Conservation (phyloP, 2,888 invertebrate species). For the Megamerina dolium region DNA sequence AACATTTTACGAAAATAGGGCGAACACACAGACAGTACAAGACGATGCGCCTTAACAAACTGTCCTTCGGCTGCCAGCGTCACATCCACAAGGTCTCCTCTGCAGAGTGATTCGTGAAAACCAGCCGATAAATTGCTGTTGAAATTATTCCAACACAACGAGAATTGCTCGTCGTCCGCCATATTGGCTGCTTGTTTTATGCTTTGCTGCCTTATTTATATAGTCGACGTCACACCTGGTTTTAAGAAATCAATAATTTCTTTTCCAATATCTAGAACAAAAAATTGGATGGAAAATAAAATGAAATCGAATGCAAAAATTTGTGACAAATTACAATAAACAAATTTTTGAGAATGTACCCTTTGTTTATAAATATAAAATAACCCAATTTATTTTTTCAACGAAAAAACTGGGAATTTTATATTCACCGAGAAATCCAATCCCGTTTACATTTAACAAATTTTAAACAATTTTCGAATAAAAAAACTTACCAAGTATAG, state of each 20-base stretch:
- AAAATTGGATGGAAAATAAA: no score
- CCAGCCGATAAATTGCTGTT: slow-evolving; percentile 67
- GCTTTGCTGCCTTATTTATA: no score
- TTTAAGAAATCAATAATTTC: no score
- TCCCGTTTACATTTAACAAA: background rate
- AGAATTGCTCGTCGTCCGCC: slow-evolving; percentile 69
- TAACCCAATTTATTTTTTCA: slow-evolving; percentile 5
- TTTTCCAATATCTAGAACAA: no score
- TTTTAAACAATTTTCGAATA: background rate
- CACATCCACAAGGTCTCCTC: slow-evolving; percentile 65
- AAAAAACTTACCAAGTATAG: slow-evolving; percentile 9
- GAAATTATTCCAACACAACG: slow-evolving; percentile 71
- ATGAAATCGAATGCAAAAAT: no score
- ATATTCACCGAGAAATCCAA: slow-evolving; percentile 15
- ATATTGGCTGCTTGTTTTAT: slow-evolving; percentile 53
- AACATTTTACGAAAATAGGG: slow-evolving; percentile 69
- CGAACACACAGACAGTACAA: slow-evolving; percentile 67
- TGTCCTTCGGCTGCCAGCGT: slow-evolving; percentile 67
- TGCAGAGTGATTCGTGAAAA: slow-evolving; percentile 64
- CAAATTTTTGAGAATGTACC: background rate
- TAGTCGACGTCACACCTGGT: no score
- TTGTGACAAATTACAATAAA: no score
- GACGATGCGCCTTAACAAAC: slow-evolving; percentile 64
- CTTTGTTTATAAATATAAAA: slow-evolving; percentile 12
- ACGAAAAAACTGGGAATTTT: slow-evolving; percentile 12